Base-by-base conservation (phyloP, 2,797 vertebrate genomes). In the Xerus rutilus region DNA sequence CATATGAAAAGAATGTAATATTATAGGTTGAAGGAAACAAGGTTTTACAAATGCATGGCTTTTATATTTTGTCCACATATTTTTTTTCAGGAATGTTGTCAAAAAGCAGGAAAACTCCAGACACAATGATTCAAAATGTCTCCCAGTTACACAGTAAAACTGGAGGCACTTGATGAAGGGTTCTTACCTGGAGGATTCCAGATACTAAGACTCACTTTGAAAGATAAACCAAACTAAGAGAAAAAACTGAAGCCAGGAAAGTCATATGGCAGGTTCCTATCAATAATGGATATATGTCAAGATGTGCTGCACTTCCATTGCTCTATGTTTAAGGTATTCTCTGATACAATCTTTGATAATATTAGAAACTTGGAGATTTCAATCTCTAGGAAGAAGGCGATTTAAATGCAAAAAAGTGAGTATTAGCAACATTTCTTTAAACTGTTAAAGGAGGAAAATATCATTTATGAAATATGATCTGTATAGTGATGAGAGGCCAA, bases 241-340 rank as follows among this genome's bases (percentile, higher is more conserved):
- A 97, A 90, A 74, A 97, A 97, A 78, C 70, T 96, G 49, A 0
- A 17, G 69, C 86, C 74, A 96, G 89, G 30, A 64, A 96, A 54
- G 13, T 45, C 49, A 64, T 76, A 95, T 92, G 39, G 64, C 79
- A 86, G 59, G 14, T 94, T 86, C 79, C n/a, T 81, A 21, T 67
- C 89, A 93, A 65, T 95, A 96, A 97, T 87, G 67, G 95, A 92
- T 97, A 93, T 8, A n/a, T 73, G 62, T 93, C 79, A 91, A 96
- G 49, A 90, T 96, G 43, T 78, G 1, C 10, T 86, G 0, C 92
- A 91, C 25, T 13, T 86, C 67, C n/a, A 18, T 94, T 87, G 57
- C n/a, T 95, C 52, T 95, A 91, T 84, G 43, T 74, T 78, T 73
- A 57, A 95, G 69, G 2, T 79, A 54, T 86, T 84, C 3, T 72